phyloP scores from a whole-genome alignment of 2,797 vertebrate species.

The Eulemur coronatus region DNA sequence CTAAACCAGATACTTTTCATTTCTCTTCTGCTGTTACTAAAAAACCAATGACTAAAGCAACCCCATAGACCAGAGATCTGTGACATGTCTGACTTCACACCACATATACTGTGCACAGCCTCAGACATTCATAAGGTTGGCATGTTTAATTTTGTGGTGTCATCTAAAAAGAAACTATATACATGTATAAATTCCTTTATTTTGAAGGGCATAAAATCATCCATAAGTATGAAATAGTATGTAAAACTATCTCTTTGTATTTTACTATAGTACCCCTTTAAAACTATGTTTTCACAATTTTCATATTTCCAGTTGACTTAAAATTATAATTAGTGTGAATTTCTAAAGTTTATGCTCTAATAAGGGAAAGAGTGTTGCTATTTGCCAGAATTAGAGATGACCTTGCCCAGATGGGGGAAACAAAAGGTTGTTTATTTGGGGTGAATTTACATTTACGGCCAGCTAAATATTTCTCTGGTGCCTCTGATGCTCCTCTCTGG shows the following conservation, averaged over 20 bases:
- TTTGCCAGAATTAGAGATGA: slow-evolving; percentile 69
- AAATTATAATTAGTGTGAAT: background rate
- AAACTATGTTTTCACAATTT: slow-evolving; percentile 21
- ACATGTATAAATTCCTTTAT: background rate
- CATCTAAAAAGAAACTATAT: background rate
- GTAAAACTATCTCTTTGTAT: background rate
- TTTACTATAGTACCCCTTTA: background rate
- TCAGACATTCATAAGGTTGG: background rate
- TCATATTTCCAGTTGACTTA: slow-evolving; percentile 11
- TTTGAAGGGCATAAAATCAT: background rate
- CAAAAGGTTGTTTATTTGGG: slow-evolving; percentile 72
- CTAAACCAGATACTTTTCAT: background rate
- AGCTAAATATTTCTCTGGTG: slow-evolving; percentile 74
- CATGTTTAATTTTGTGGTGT: background rate
- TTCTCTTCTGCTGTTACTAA: background rate
- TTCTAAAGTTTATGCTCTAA: slow-evolving; percentile 34
- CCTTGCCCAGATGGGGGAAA: slow-evolving; percentile 57
- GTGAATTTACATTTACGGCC: slow-evolving; percentile 75
- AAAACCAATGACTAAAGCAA: background rate
- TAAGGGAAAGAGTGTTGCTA: slow-evolving; percentile 50
- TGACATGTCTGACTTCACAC: background rate
- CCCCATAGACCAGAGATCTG: background rate
- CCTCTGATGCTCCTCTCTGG: slow-evolving; percentile 72
- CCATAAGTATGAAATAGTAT: background rate
- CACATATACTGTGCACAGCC: background rate